Percentiles rank a stretch among this genome's conserved stretches.
phyloP scores from a whole-genome alignment of 2,113 vertebrate species.

The Isichthys henryi region DNA sequence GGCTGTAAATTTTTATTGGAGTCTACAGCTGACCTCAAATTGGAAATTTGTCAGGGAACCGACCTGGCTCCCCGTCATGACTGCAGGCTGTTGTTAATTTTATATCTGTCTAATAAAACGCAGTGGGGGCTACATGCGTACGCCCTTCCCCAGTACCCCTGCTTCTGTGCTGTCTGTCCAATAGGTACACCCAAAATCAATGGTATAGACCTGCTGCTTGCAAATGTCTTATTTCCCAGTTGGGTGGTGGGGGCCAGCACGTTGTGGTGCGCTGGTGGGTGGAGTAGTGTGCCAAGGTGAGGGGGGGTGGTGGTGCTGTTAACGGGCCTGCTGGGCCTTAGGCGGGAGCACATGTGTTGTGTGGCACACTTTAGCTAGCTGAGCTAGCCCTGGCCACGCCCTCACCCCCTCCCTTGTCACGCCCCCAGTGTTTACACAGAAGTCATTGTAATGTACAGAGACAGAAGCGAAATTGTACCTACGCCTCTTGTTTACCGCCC shows the following conservation, averaged over 20 bases:
- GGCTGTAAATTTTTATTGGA: constrained; percentile 89
- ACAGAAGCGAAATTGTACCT: constrained; percentile 54
- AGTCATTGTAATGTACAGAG: constrained; percentile 50
- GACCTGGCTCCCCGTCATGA: constrained; percentile 67
- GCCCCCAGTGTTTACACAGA: constrained; percentile 52
- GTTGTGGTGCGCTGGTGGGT: neutral
- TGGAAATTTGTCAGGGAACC: constrained; percentile 86
- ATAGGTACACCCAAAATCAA: neutral
- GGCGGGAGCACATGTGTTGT: neutral
- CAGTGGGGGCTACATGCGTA: constrained; percentile 59
- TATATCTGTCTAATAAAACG: constrained; percentile 93
- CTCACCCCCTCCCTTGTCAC: neutral
- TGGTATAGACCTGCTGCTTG: neutral
- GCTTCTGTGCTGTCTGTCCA: constrained; percentile 14
- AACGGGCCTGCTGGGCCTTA: neutral
- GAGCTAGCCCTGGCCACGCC: neutral
- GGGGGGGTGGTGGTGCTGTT: neutral
- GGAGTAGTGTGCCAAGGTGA: neutral
- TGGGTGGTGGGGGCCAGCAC: neutral
- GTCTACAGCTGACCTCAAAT: constrained; percentile 84
- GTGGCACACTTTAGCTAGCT: neutral
- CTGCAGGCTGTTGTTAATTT: constrained; percentile 87
- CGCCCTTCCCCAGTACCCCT: constrained; percentile 7
- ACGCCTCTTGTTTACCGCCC: constrained; percentile 57
- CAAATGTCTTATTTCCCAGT: neutral